These are phyloP conservation scores for Poeciliopsis presidionis DNA, from an alignment of 2,797 vertebrate genomes.

Conservation along the genomic window DNA sequence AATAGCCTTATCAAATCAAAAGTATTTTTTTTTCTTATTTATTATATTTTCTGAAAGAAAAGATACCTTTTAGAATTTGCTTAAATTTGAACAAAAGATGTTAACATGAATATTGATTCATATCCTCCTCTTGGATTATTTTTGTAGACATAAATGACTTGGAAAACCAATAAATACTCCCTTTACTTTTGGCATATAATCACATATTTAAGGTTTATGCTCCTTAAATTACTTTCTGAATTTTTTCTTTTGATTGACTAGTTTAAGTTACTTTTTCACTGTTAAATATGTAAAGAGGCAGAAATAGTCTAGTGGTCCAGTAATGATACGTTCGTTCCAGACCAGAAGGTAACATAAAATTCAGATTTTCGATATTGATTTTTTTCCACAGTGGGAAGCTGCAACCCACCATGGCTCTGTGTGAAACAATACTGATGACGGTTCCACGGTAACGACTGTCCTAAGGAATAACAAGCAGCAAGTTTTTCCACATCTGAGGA, in stretches of 20 bases:
- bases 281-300: conserved; percentile 1
- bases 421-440: neutral
- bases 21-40: conserved; percentile 5
- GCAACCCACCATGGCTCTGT: neutral
- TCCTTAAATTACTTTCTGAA: neutral
- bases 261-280: neutral
- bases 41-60: conserved; percentile 9
- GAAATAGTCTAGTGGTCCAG: neutral
- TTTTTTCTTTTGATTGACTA: neutral
- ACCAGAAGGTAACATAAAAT: neutral
- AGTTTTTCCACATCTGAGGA: neutral
- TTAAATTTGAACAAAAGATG: conserved; percentile 10
- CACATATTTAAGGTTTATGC: neutral
- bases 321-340: neutral
- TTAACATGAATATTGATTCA: conserved; percentile 5
- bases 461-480: neutral
- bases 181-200: neutral
- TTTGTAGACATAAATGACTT: conserved; percentile 20
- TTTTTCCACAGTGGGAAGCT: neutral
- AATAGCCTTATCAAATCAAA: conserved; percentile 58
- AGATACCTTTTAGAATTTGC: conserved; percentile 29
- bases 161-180: neutral
- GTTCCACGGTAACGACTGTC: neutral
- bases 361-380: neutral
- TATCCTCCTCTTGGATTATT: conserved; percentile 19